Evolutionary conservation across 2,113 vertebrate species (phyloP).

Genomic region (Manacus vitellinus): DNA sequence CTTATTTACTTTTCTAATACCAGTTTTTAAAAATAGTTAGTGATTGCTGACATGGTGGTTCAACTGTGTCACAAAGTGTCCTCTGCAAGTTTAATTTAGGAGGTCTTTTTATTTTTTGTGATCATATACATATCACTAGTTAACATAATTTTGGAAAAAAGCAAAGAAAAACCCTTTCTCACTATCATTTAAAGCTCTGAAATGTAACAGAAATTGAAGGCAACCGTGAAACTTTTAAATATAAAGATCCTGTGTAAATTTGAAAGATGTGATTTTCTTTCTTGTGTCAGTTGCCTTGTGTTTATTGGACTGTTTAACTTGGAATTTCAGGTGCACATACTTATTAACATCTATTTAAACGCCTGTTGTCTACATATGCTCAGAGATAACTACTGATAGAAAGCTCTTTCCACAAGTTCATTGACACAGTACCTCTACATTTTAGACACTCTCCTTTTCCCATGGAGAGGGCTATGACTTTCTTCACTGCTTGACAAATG

Average conservation of each 20-base stretch:
- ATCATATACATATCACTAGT: background rate
- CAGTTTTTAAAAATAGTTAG: background rate
- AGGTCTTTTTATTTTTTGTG: background rate
- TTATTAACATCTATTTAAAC: background rate
- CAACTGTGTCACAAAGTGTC: background rate
- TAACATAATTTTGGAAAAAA: background rate
- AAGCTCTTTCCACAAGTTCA: background rate
- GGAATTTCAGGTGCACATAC: background rate
- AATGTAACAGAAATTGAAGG: background rate
- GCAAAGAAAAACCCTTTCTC: background rate
- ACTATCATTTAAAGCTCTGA: background rate
- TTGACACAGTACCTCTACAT: background rate
- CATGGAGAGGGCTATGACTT: rapidly evolving
- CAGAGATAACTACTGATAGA: background rate
- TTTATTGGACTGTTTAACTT: background rate
- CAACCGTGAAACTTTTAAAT: background rate
- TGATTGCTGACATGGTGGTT: background rate
- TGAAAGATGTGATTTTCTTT: background rate
- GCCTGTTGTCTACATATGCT: background rate
- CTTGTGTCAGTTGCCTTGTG: background rate
- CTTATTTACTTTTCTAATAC: background rate
- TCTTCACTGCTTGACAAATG: background rate
- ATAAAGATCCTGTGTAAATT: background rate
- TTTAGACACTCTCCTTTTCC: background rate
- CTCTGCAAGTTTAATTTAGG: background rate